phyloP scores from a whole-genome alignment of 2,113 vertebrate species.

The Progne subis region DNA sequence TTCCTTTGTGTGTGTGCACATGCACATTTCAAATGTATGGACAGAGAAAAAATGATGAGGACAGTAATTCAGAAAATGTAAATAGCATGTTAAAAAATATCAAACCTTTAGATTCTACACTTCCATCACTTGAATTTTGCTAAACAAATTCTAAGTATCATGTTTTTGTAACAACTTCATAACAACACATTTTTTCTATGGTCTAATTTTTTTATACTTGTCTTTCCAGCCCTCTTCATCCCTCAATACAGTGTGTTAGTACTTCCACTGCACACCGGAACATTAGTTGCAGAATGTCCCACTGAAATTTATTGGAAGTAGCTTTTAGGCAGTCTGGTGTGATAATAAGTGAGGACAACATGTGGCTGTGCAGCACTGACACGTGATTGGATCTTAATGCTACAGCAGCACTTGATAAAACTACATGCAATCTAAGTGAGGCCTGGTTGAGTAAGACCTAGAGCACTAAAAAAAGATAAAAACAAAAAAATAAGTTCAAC shows the following conservation, averaged over 20 bases:
- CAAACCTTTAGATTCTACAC: neutral
- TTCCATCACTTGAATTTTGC: neutral
- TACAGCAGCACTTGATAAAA: neutral
- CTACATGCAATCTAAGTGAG: neutral
- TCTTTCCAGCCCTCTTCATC: neutral
- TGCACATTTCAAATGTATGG: neutral
- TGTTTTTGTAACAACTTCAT: neutral
- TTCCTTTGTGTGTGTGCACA: neutral
- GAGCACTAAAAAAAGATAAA: neutral
- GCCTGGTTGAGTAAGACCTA: neutral
- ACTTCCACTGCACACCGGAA: neutral
- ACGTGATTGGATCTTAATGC: neutral
- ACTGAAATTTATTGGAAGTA: neutral
- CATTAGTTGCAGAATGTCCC: neutral
- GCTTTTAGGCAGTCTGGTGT: neutral
- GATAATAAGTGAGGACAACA: neutral
- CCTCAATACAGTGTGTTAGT: neutral
- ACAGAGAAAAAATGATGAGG: neutral
- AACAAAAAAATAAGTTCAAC: neutral
- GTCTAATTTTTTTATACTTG: neutral
- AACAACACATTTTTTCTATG: neutral
- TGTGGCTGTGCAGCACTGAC: neutral
- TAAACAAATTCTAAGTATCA: neutral
- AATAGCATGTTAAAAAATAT: neutral
- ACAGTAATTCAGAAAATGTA: neutral